Evolutionary conservation across 2,888 invertebrate genomes (phyloP).

Genomic region (Unio delphinus): DNA sequence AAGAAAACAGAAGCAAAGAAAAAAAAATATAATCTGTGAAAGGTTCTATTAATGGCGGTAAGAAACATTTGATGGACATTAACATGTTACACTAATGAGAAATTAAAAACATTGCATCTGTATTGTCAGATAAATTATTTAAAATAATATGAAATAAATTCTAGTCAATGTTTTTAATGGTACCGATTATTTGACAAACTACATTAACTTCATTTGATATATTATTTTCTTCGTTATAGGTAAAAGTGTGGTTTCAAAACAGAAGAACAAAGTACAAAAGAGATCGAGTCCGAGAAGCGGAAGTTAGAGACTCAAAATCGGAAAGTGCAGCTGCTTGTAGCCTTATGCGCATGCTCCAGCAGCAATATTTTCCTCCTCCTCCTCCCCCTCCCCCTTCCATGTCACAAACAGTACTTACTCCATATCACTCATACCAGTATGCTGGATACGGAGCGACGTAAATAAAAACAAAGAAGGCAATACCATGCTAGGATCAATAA

Average conservation of each 20-base stretch:
- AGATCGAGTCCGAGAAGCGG: slow-evolving; percentile 56
- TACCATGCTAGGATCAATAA: no score
- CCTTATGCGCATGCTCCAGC: slow-evolving; percentile 54
- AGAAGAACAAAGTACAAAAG: slow-evolving; percentile 65
- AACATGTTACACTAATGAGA: no score
- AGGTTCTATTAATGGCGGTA: no score
- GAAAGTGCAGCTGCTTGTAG: slow-evolving; percentile 59
- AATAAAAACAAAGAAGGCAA: background rate
- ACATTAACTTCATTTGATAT: no score
- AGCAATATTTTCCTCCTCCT: slow-evolving; percentile 17
- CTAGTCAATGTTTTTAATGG: no score
- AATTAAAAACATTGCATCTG: no score
- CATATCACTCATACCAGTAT: slow-evolving; percentile 31
- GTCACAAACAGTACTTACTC: slow-evolving; percentile 22
- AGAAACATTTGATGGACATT: no score
- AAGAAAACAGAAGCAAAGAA: no score
- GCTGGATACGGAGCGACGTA: slow-evolving; percentile 29
- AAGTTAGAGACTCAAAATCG: slow-evolving; percentile 50
- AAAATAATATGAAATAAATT: no score
- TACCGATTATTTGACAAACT: no score
- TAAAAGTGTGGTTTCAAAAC: slow-evolving; percentile 70
- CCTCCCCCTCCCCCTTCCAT: slow-evolving; percentile 24
- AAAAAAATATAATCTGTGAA: background rate
- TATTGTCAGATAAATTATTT: no score
- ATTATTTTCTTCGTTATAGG: slow-evolving; percentile 35